Evolutionary conservation across 2,888 invertebrate species (phyloP), one percentile per base, ranked within the genome.

Genomic region (Diplolepis rosae): DNA sequence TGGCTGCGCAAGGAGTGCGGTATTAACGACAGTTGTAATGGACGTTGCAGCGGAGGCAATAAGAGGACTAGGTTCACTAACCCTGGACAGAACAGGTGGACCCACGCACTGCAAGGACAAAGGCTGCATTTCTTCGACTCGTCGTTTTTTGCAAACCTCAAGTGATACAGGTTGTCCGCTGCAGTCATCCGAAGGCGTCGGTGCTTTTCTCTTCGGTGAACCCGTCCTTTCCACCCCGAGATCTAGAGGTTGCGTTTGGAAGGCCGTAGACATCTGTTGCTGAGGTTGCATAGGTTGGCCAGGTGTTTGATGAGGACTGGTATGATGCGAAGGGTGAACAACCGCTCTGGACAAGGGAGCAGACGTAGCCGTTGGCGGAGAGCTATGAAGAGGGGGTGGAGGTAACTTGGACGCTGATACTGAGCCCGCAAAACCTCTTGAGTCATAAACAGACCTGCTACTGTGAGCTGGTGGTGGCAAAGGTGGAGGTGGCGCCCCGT

Each of bases 201-300:
- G 83, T 11, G 90, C 89, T 81, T 94, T 93, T 65, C 94, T 89
- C 82, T 94, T 92, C 0, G 94, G 94, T 54, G 94, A 88, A 11
- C 85, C 82, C 3, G 87, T 86, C 70, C 88, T 82, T 76, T 89
- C 88, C 32, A 94, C 92, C 42, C 95, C 95, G 69, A 95, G 91
- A 87, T 95, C 95, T 35, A 95, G 90, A 11, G 95, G 95, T 84
- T 95, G 95, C 70, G 94, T 94, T 89, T 95, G 95, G 84, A 93
- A 92, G 66, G 90, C 75, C 9, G 74, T 35, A 11, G 39, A 75
- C 66, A 73, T 28, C 69, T 80, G 66, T 65, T 71, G 70, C 69
- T 80, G 32, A 65, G 77, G 67, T 75, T 81, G 56, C 76, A 76
- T 68, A 73, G 80, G 75, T 56, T 80, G 84, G 52, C 79, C 81